Evolutionary conservation across 2,888 invertebrate genomes (phyloP).

Genomic region (Rhagium mordax): DNA sequence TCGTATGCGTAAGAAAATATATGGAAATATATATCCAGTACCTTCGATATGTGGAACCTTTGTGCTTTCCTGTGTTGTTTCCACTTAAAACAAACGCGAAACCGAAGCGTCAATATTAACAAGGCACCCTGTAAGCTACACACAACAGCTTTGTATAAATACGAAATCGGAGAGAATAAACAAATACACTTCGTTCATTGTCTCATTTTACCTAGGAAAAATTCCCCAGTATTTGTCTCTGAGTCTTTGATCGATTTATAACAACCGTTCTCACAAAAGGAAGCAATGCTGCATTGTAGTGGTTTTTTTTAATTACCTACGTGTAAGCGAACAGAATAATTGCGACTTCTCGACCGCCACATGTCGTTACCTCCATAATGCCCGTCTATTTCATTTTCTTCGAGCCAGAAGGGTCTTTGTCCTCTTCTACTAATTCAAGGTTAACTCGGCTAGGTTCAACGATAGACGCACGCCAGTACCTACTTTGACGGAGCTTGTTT

Average conservation of each 20-base stretch:
- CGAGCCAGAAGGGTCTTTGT: slow-evolving; percentile 49
- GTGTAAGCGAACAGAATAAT: slow-evolving; percentile 5
- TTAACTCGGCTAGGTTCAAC: slow-evolving; percentile 51
- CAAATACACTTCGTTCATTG: neutral
- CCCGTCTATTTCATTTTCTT: slow-evolving; percentile 21
- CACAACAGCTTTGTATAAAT: neutral
- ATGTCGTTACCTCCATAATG: slow-evolving; percentile 23
- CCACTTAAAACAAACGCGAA: no score
- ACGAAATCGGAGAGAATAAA: neutral
- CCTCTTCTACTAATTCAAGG: slow-evolving; percentile 52
- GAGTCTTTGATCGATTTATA: slow-evolving; percentile 2
- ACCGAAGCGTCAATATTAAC: no score
- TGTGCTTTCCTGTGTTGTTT: no score
- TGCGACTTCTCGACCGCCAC: slow-evolving; percentile 21
- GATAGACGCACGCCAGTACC: slow-evolving; percentile 41
- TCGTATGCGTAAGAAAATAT: no score
- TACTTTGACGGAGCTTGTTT: slow-evolving; percentile 18
- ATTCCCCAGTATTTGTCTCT: neutral
- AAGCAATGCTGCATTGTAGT: neutral
- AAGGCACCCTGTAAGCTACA: no score
- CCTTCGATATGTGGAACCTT: no score
- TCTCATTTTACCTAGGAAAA: neutral
- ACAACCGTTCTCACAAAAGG: slow-evolving; percentile 8
- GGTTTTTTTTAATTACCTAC: slow-evolving; percentile 8
- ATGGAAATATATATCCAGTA: no score